Evolutionary conservation across 2,888 invertebrate genomes (phyloP).

Genomic region (Phymatocera aterrima): DNA sequence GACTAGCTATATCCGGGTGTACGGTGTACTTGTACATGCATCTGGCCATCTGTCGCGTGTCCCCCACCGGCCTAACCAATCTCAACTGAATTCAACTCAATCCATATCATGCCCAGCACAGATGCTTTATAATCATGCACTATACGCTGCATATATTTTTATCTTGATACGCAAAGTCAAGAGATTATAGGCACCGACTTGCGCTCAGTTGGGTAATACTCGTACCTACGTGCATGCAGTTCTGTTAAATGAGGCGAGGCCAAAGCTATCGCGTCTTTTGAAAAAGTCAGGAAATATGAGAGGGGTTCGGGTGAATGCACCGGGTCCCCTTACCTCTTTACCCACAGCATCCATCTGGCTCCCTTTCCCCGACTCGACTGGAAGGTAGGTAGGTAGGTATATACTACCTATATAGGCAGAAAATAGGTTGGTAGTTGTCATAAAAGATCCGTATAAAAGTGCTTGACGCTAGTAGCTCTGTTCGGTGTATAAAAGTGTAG

Average conservation of each 20-base stretch:
- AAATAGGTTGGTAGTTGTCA: slow-evolving; percentile 42
- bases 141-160: background rate
- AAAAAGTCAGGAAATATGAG: background rate
- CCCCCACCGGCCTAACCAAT: slow-evolving; percentile 32
- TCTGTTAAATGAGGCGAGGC: slow-evolving; percentile 23
- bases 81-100: slow-evolving; percentile 5
- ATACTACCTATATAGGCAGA: background rate
- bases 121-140: background rate
- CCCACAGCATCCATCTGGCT: slow-evolving; percentile 1
- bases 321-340: background rate
- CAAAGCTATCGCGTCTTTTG: slow-evolving; percentile 2
- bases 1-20: background rate
- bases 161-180: background rate
- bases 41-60: background rate
- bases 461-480: slow-evolving; percentile 37
- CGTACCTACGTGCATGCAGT: background rate
- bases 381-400: background rate
- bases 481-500: slow-evolving; percentile 32
- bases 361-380: background rate
- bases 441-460: slow-evolving; percentile 43
- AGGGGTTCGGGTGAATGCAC: background rate
- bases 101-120: background rate
- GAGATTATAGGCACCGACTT: too few species aligned
- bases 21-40: slow-evolving; percentile 9
- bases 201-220: too few species aligned